phyloP scores from a whole-genome alignment of 2,888 invertebrate species.

The Lapara coniferarum region DNA sequence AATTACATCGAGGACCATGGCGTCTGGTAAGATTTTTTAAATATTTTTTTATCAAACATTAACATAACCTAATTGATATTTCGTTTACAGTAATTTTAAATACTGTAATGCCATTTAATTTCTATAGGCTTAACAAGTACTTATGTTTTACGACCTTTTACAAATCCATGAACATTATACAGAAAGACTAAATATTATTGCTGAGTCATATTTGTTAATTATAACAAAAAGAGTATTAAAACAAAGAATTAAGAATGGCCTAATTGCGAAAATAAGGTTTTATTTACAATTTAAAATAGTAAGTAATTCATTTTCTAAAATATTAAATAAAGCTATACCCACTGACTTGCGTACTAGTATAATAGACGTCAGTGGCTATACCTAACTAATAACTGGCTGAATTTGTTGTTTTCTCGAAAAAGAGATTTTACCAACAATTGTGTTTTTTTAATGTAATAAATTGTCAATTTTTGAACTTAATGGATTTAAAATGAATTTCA shows the following conservation, averaged over 20 bases:
- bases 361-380: too few relatives aligned
- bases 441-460: background rate
- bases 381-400: background rate
- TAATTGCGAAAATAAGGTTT: background rate
- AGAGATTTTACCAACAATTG: background rate
- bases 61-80: slow-evolving; percentile 16
- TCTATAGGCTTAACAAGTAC: background rate
- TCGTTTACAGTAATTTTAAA: background rate
- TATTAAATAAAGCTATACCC: too few relatives aligned
- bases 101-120: background rate
- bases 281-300: too few relatives aligned
- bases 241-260: too few relatives aligned
- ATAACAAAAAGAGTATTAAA: background rate
- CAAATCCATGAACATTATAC: background rate
- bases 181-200: slow-evolving; percentile 1
- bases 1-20: slow-evolving; percentile 54
- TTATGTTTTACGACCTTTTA: background rate
- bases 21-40: slow-evolving; percentile 51
- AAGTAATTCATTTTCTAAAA: too few relatives aligned
- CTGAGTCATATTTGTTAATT: slow-evolving; percentile 6
- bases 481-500: slow-evolving; percentile 9
- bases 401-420: background rate
- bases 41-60: slow-evolving; percentile 20
- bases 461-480: background rate
- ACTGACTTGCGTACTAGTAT: too few relatives aligned